These are phyloP conservation scores for Phrynosoma platyrhinos DNA, from an alignment of 2,113 vertebrate genomes.

Conservation along the genomic window DNA sequence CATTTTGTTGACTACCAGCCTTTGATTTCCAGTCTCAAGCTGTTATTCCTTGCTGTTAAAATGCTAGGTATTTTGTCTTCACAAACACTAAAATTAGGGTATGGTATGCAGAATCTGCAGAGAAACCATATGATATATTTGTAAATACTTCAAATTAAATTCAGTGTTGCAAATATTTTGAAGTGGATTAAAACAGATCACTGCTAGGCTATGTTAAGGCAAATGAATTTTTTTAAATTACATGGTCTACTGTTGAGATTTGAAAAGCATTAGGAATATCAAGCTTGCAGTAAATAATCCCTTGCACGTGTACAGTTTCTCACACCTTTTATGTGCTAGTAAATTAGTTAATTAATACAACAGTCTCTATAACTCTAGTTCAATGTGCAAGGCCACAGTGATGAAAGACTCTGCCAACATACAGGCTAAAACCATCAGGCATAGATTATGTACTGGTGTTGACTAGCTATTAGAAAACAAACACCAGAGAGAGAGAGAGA, in stretches of 20 bases:
- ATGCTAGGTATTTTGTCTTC: constrained; percentile 41
- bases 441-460: not conserved
- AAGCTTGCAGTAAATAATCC: constrained; percentile 35
- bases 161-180: constrained; percentile 6
- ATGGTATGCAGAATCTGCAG: constrained; percentile 23
- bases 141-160: constrained; percentile 6
- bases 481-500: not conserved
- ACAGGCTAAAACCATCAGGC: not conserved
- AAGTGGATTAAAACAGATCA: constrained; percentile 46
- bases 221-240: constrained; percentile 32
- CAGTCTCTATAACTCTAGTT: not conserved
- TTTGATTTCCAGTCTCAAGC: not conserved
- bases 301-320: constrained; percentile 18
- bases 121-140: constrained; percentile 35
- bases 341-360: constrained; percentile 42
- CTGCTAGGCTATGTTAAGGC: not conserved
- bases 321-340: constrained; percentile 7
- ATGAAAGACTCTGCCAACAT: constrained; percentile 10
- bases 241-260: constrained; percentile 11
- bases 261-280: constrained; percentile 13
- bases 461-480: constrained; percentile 11
- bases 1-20: constrained; percentile 17
- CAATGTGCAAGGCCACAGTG: not conserved
- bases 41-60: not conserved
- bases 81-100: constrained; percentile 22